These are phyloP conservation scores for Zapornia atra DNA, from an alignment of 2,113 vertebrate genomes.

Conservation along the genomic window DNA sequence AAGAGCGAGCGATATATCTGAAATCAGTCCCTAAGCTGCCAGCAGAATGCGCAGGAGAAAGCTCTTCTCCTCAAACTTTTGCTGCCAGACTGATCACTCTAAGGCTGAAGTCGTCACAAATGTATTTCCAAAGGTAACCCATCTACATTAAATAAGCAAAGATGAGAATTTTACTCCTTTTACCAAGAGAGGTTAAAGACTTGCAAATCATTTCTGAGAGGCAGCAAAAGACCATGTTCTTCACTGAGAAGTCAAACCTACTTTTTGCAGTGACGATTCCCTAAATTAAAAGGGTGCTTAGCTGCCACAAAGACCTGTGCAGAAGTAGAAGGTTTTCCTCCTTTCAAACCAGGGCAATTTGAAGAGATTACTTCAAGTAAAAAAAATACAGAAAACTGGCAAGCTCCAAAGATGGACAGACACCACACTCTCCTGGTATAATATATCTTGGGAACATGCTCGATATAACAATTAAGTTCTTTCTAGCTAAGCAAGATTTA, in stretches of 20 bases:
- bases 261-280: not conserved
- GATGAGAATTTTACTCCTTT: not conserved
- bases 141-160: not conserved
- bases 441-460: not conserved
- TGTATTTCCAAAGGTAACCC: not conserved
- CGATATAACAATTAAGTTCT: not conserved
- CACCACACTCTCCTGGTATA: not conserved
- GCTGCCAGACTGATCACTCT: not conserved
- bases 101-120: not conserved
- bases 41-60: not conserved
- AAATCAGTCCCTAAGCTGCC: not conserved
- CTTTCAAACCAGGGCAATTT: not conserved
- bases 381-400: not conserved
- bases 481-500: conserved; percentile 6
- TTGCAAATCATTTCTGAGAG: not conserved
- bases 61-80: not conserved
- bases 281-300: not conserved
- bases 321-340: not conserved
- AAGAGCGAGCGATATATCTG: not conserved
- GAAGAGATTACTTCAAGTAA: not conserved
- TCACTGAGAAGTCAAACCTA: not conserved
- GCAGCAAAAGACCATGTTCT: not conserved
- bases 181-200: not conserved
- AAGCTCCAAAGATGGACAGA: not conserved
- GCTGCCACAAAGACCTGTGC: not conserved